Base-by-base conservation (phyloP, 2,888 invertebrate genomes). In the Chloroclystis v-ata region DNA sequence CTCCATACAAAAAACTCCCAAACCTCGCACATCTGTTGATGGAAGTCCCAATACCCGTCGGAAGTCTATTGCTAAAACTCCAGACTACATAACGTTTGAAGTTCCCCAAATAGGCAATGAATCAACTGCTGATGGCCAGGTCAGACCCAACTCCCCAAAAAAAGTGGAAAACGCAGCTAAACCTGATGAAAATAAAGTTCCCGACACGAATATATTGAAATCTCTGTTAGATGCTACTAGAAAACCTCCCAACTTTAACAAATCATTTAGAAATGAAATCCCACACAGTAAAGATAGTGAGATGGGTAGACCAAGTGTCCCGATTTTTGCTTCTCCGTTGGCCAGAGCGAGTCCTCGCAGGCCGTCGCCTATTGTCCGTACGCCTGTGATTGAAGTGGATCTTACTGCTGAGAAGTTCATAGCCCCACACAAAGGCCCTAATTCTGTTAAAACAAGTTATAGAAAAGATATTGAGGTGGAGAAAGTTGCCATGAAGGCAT, bases 281-380 rank as follows among this genome's bases (percentile, higher is more conserved):
- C n/a, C n/a, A n/a, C n/a, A n/a, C n/a, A 49, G 41, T 37, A 32
- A 30, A 14, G 39, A 40, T 4, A 1, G 9, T 5, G 25, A 20
- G 5, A 20, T 20, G 20, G 20, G 20, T 20, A 39, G 11, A 4
- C 13, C 37, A 33, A 16, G 11, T 12, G 16, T 33, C 5, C 28
- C 49, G 28, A 29, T 74, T 1, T 78, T 80, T 65, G 63, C 67
- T 2, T 78, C 80, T 1, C 78, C 79, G 0, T 62, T 52, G 43
- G 61, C 59, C 13, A 62, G 69, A 32, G 56, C 56, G 4, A 74
- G 71, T 40, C 65, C 74, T 1, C 63, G 56, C 7, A 65, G 60
- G 12, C 59, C 54, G 13, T 54, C 59, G 1, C 61, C 62, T 0
- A 67, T 72, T 10, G 69, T 69, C 16, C 44, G 64, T 12, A 58